Evolutionary conservation across 2,113 vertebrate species (phyloP).

Genomic region (Australoheros scitulus): DNA sequence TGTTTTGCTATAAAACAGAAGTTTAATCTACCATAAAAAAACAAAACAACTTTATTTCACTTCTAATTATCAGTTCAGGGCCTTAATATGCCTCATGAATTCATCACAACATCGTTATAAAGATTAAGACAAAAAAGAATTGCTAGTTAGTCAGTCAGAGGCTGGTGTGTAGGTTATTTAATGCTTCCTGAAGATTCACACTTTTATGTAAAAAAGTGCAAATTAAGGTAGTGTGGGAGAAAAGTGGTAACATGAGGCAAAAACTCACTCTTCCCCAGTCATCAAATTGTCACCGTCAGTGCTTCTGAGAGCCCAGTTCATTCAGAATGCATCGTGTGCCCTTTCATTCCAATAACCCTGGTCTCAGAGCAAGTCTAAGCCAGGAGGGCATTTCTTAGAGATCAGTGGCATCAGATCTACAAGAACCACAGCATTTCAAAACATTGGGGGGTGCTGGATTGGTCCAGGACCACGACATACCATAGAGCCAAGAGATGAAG

Average conservation of each 20-base stretch:
- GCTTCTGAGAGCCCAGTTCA: conserved; percentile 14
- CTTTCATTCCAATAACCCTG: conserved; percentile 31
- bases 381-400: conserved; percentile 16
- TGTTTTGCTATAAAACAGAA: too few relatives aligned
- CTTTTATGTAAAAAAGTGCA: not conserved
- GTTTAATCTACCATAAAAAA: too few relatives aligned
- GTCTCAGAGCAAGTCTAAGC: conserved; percentile 10
- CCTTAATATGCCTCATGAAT: not conserved
- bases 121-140: not conserved
- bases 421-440: not conserved
- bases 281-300: not conserved
- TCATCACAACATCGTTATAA: not conserved
- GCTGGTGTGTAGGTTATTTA: not conserved
- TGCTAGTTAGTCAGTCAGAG: not conserved
- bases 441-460: too few relatives aligned
- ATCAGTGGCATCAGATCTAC: conserved; percentile 6
- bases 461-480: conserved; percentile 1
- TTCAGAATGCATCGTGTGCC: conserved; percentile 21
- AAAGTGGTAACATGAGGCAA: not conserved
- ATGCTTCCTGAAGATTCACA: not conserved
- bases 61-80: not conserved
- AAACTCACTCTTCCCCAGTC: not conserved
- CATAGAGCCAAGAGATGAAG: not conserved
- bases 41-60: not conserved
- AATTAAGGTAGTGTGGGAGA: not conserved